Conservation (phyloP, 2,113 vertebrate species). For the Rhinopomastus cyanomelas region DNA sequence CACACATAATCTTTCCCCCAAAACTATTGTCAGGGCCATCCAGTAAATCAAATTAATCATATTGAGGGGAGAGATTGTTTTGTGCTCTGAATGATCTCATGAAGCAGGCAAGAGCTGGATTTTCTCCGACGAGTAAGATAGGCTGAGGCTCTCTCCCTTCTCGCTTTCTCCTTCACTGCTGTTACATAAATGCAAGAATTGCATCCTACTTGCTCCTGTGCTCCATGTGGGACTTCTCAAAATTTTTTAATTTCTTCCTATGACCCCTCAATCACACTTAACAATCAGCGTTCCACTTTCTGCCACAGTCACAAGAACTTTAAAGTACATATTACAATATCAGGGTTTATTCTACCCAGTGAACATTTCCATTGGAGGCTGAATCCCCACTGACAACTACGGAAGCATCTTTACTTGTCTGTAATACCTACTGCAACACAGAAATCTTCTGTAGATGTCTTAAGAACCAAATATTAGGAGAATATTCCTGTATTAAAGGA, state of each 20-base stretch:
- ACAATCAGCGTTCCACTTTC: not conserved
- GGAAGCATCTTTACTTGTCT: not conserved
- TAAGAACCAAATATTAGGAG: not conserved
- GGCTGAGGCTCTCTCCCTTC: not conserved
- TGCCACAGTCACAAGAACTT: not conserved
- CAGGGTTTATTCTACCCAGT: not conserved
- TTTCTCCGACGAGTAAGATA: not conserved
- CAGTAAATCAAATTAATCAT: not conserved
- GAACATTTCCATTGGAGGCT: not conserved
- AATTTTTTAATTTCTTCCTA: not conserved
- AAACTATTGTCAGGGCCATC: not conserved
- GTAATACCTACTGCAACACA: not conserved
- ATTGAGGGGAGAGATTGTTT: accelerated
- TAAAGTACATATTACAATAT: not conserved
- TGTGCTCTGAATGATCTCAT: not conserved
- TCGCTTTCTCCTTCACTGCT: not conserved
- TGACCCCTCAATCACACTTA: not conserved
- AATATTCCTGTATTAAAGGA: not conserved
- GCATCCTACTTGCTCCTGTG: not conserved
- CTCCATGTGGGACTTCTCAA: not conserved
- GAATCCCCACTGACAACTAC: not conserved
- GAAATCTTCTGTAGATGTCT: not conserved
- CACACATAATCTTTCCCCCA: not conserved
- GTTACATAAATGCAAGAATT: not conserved
- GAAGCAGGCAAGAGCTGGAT: not conserved